These are phyloP conservation scores for Neotoma lepida DNA, from an alignment of 2,113 vertebrate genomes.

Conservation along the genomic window DNA sequence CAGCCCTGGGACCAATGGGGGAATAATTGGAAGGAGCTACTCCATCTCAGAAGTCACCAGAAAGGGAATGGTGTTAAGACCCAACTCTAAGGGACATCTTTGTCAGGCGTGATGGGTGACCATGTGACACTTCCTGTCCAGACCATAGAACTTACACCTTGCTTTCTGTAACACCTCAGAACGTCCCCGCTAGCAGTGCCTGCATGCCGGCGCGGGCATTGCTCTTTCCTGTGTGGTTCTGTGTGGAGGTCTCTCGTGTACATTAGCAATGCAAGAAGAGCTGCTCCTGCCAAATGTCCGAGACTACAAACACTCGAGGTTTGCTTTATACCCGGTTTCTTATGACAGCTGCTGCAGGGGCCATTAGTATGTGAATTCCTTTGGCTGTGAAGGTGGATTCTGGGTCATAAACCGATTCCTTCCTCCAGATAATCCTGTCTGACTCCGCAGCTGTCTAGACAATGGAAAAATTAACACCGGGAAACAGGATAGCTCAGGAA, in stretches of 20 bases:
- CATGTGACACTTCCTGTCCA: not conserved
- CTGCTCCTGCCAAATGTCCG: conserved; percentile 38
- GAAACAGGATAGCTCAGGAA: conserved; percentile 79
- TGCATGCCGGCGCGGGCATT: fast-evolving
- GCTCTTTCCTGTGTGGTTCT: not conserved
- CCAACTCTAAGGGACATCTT: not conserved
- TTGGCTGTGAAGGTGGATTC: conserved; percentile 3
- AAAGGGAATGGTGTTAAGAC: not conserved
- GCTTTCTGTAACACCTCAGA: not conserved
- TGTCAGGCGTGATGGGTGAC: not conserved
- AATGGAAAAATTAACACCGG: conserved; percentile 84
- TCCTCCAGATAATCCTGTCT: conserved; percentile 82
- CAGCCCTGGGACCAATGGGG: not conserved
- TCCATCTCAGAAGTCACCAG: not conserved
- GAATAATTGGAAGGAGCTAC: not conserved
- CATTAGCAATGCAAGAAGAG: conserved; percentile 59
- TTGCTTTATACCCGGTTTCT: conserved; percentile 43
- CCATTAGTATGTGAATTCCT: conserved; percentile 49
- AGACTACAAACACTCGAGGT: not conserved
- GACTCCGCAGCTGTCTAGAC: conserved; percentile 84
- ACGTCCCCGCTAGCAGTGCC: fast-evolving
- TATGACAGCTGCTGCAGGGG: conserved; percentile 32
- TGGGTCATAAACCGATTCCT: conserved; percentile 8
- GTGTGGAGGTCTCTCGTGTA: not conserved
- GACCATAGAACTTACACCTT: not conserved